Conservation (phyloP, 2,888 invertebrate genomes). For the Dryococelus australis region DNA sequence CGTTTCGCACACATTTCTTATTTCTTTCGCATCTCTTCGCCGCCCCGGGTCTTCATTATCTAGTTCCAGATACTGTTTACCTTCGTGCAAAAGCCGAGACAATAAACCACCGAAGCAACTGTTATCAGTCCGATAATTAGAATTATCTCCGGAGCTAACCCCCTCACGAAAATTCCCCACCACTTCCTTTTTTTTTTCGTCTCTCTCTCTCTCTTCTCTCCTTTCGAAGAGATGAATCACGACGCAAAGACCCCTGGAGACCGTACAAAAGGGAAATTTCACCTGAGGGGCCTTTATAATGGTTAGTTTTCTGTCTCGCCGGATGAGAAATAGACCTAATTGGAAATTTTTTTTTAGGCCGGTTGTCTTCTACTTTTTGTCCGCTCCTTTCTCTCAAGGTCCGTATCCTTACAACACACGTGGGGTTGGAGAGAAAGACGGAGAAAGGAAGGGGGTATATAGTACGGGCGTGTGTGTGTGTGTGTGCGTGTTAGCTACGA, state of each 20-base stretch:
- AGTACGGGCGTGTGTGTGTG: background rate
- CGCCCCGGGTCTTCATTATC: background rate
- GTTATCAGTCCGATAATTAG: conserved; percentile 23
- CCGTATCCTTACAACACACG: background rate
- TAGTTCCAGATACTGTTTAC: conserved; percentile 3
- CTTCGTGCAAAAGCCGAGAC: conserved; percentile 7
- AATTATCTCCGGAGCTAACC: conserved; percentile 5
- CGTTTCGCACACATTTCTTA: conserved; percentile 10
- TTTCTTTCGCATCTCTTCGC: background rate
- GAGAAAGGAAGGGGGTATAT: background rate
- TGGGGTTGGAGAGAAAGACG: background rate
- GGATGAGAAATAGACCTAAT: conserved; percentile 42
- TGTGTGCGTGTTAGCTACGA: conserved; percentile 11
- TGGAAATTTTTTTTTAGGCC: conserved; percentile 24
- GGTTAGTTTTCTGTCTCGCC: conserved; percentile 41
- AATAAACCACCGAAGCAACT: background rate
- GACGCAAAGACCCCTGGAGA: background rate
- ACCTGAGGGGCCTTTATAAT: conserved; percentile 23
- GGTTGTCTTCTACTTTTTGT: background rate
- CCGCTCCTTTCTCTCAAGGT: conserved; percentile 11
- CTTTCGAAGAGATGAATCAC: background rate
- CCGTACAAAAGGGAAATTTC: conserved; percentile 12
- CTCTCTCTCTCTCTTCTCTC: background rate
- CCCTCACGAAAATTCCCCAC: background rate
- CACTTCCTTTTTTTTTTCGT: background rate